Percentiles rank a stretch among this genome's conserved stretches.
Evolutionary conservation across 2,113 vertebrate genomes (phyloP).

Genomic region (Sminthopsis crassicaudata): DNA sequence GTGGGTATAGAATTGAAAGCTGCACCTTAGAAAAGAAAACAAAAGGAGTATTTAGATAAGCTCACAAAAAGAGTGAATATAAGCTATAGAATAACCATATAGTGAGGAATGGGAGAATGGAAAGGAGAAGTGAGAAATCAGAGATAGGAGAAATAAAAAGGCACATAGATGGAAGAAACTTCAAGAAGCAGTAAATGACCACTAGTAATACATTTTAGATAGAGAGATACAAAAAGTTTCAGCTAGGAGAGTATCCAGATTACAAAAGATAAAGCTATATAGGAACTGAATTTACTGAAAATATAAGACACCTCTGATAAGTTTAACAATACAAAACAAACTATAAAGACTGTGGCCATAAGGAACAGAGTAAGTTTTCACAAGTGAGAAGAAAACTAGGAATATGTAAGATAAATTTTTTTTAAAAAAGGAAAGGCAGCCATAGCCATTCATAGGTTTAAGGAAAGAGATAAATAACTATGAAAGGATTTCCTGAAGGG

Average conservation of each 20-base stretch:
- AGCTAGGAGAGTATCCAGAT: neutral
- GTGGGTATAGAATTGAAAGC: neutral
- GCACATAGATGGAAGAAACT: neutral
- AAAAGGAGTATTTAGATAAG: neutral
- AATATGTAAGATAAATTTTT: neutral
- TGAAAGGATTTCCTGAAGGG: neutral
- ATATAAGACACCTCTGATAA: neutral
- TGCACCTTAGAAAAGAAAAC: neutral
- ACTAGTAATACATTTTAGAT: neutral
- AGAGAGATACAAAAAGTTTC: neutral
- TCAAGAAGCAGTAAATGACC: neutral
- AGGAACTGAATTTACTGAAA: neutral
- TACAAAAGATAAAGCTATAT: neutral
- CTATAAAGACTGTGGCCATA: neutral
- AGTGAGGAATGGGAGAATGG: neutral
- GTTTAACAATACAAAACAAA: neutral
- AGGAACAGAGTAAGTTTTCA: neutral
- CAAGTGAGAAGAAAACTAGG: neutral
- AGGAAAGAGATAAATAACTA: neutral
- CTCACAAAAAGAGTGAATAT: neutral
- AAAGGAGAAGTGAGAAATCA: neutral
- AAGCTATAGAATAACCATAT: neutral
- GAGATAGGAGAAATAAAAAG: neutral
- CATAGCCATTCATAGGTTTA: neutral
- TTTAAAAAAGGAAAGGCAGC: neutral